phyloP scores from a whole-genome alignment of 2,888 invertebrate genomes.

The Eristalis pertinax region DNA sequence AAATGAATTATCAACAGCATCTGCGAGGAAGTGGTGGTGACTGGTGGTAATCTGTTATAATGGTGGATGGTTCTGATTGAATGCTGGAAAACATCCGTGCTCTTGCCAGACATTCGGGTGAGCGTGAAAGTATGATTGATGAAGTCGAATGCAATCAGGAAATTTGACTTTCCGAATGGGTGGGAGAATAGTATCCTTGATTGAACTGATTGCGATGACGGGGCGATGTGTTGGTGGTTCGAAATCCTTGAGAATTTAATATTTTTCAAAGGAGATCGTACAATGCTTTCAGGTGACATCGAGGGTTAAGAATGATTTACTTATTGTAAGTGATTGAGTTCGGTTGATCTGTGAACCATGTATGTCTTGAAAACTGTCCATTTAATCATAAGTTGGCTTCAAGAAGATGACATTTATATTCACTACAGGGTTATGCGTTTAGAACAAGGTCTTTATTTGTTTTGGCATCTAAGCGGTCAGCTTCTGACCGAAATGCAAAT shows the following conservation, averaged over 20 bases:
- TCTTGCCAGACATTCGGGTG: background rate
- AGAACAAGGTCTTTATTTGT: too few relatives aligned
- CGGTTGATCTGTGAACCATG: background rate
- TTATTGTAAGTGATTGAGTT: background rate
- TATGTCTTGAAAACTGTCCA: too few relatives aligned
- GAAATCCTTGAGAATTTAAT: background rate
- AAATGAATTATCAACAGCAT: conserved; percentile 1
- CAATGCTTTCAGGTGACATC: background rate
- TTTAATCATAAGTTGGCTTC: too few relatives aligned
- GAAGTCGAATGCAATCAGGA: background rate
- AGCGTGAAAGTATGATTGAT: background rate
- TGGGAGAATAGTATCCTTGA: background rate
- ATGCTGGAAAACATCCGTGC: background rate
- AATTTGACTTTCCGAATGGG: background rate
- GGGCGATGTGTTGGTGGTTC: background rate
- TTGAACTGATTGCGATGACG: background rate
- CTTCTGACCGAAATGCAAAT: too few relatives aligned
- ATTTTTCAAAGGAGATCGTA: background rate
- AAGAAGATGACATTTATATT: too few relatives aligned
- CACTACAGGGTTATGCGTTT: too few relatives aligned
- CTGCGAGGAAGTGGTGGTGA: background rate
- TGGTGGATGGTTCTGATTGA: background rate
- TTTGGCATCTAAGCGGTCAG: too few relatives aligned
- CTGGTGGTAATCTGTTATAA: background rate
- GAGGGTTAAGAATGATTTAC: background rate